Evolutionary conservation across 1,140 invertebrate species (phyloP), one percentile per base, ranked within the genome.

Genomic region (Ditylenchus dipsaci): DNA sequence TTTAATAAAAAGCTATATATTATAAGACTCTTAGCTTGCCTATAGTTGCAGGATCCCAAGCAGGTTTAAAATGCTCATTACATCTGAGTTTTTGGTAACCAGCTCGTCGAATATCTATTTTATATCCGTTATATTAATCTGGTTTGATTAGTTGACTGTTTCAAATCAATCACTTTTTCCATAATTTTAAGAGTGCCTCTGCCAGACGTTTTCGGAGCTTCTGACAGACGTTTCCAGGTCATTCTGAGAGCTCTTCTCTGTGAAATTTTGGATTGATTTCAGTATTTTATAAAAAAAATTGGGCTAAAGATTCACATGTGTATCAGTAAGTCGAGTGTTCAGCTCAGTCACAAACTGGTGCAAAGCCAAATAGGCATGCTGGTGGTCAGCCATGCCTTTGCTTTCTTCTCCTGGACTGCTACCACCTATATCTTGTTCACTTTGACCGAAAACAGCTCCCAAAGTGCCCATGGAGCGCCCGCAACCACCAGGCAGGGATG

Each of bases 121-220:
- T 1, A 56, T 76, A 19, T 17, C 30, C 47, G 38, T 75, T 33
- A 62, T 61, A 75, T 19, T n/a, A n/a, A n/a, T n/a, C n/a, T n/a
- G n/a, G 59, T 63, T 15, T 49, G 26, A 65, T 75, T 71, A 29
- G 68, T 74, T 9, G 38, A 69, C 27, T 76, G 75, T 47, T 67
- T 71, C 30, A 61, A 58, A 29, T 13, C 23, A 65, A 19, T 0
- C 26, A 81, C 78, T 71, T 80, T 82, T 62, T 80, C 80, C 78
- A 82, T 80, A 38, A 80, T 82, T 23, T 76, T 72, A 19, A 80
- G 64, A 9, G 73, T 82, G 21, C 78, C 78, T n/a, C 80, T 61
- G 1, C 80, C 80, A 21, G 77, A 80, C 8, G 78, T 80, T 65
- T 81, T 82, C 21, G 78, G 78, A 11, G 78, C 74, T 69, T 80